Conservation (phyloP, 2,113 vertebrate species). For the Ivindomyrus marchei region DNA sequence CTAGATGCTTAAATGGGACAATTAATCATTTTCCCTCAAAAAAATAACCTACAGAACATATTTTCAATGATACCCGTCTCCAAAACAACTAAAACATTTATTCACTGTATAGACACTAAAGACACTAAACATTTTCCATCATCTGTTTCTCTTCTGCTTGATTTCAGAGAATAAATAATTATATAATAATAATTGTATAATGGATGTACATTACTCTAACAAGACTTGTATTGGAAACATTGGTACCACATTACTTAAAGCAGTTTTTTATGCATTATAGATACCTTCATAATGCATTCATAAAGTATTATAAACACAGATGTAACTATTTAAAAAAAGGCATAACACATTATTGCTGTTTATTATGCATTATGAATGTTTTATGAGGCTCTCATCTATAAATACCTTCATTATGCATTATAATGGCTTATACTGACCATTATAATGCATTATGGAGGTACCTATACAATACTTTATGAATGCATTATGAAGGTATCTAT, state of each 20-base stretch:
- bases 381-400: neutral
- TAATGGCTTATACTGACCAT: neutral
- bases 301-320: neutral
- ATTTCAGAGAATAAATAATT: neutral
- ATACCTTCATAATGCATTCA: neutral
- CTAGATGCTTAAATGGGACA: constrained; percentile 4
- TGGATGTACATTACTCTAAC: neutral
- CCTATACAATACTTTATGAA: neutral
- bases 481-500: no score
- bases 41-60: neutral
- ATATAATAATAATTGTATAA: no score
- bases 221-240: neutral
- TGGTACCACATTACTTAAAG: neutral
- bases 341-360: neutral
- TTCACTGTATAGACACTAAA: neutral
- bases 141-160: neutral
- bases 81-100: constrained; percentile 1
- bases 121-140: neutral
- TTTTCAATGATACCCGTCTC: neutral
- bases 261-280: neutral
- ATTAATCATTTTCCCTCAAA: neutral
- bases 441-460: neutral
- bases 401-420: neutral
- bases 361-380: neutral
- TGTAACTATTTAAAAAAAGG: neutral